Evolutionary conservation across 2,888 invertebrate genomes (phyloP).

Genomic region (Drosophila affinis): DNA sequence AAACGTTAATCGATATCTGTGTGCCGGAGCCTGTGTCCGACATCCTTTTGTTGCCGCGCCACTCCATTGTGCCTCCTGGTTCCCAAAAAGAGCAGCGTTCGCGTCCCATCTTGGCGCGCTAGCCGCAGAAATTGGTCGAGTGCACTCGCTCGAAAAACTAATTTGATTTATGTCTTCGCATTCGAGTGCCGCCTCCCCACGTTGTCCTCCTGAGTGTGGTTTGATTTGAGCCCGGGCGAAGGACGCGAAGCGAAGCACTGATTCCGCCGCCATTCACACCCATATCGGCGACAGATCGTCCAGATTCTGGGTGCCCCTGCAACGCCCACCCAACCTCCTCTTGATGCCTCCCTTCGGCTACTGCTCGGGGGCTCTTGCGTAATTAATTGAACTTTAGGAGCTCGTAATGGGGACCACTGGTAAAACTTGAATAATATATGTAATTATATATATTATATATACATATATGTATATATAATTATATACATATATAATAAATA

Average conservation of each 20-base stretch:
- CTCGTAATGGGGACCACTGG: not conserved
- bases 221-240: constrained; percentile 32
- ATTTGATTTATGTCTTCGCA: constrained; percentile 80
- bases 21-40: constrained; percentile 28
- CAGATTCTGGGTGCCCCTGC: constrained; percentile 50
- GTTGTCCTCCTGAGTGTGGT: not conserved
- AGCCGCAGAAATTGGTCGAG: constrained; percentile 72
- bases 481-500: no score
- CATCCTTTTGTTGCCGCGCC: constrained; percentile 49
- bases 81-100: constrained; percentile 62
- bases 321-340: constrained; percentile 65
- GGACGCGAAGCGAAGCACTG: constrained; percentile 32
- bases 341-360: constrained; percentile 26
- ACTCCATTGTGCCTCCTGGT: constrained; percentile 32
- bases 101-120: constrained; percentile 49
- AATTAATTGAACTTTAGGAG: not conserved
- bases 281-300: constrained; percentile 50
- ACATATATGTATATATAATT: no score
- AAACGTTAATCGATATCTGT: constrained; percentile 70
- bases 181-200: constrained; percentile 57
- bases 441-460: no score
- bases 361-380: not conserved
- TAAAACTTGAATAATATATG: no score
- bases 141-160: constrained; percentile 79
- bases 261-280: constrained; percentile 61